phyloP scores from a whole-genome alignment of 2,113 vertebrate genomes.

The Hippocampus abdominalis region DNA sequence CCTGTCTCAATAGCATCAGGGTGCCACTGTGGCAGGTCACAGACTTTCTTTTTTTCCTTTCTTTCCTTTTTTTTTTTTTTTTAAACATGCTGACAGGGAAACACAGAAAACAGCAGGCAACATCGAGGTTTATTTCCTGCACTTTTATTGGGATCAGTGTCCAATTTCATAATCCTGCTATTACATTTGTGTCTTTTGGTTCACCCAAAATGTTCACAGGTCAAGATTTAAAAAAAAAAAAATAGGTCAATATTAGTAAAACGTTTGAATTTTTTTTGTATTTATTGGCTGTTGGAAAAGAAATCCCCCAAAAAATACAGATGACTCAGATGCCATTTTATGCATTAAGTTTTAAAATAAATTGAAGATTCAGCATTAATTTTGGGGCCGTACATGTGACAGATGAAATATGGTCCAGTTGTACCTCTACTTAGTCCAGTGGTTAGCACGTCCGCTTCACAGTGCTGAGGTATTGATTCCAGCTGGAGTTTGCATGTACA shows the following conservation, averaged over 20 bases:
- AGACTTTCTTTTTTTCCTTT: constrained; percentile 7
- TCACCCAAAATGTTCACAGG: background rate
- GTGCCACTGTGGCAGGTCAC: constrained; percentile 15
- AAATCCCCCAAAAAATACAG: no score
- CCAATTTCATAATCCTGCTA: background rate
- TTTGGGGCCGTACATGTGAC: no score
- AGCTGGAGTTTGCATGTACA: no score
- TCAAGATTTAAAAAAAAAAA: background rate
- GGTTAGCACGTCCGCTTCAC: no score
- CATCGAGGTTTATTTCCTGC: background rate
- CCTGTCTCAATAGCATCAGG: constrained; percentile 17
- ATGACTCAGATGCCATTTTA: no score
- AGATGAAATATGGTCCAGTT: no score
- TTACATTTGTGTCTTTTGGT: background rate
- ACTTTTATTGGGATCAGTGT: background rate
- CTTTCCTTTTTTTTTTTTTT: background rate
- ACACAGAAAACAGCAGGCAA: constrained; percentile 5
- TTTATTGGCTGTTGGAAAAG: no score
- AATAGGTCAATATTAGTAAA: background rate
- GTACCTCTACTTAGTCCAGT: no score
- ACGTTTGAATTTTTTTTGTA: no score
- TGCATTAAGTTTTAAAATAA: no score
- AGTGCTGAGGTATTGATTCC: no score
- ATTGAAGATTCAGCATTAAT: no score
- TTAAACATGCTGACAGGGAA: constrained; percentile 4